These are phyloP conservation scores for Parthenolecanium corni DNA, from an alignment of 2,888 invertebrate species.

Conservation along the genomic window DNA sequence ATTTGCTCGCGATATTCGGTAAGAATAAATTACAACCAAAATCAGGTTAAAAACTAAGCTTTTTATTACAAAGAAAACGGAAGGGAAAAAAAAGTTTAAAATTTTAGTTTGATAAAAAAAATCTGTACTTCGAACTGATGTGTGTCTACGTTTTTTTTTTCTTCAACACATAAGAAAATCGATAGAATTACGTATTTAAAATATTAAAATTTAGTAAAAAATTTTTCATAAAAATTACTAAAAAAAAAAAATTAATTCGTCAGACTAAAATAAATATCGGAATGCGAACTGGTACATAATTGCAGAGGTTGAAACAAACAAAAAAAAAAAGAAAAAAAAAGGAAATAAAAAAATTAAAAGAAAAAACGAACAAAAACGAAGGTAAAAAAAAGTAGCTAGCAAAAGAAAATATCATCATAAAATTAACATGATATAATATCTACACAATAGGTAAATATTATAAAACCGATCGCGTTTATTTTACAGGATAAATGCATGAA, in stretches of 20 bases:
- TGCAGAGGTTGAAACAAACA: background rate
- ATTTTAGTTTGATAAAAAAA: too few relatives aligned
- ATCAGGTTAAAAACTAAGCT: too few relatives aligned
- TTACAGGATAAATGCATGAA: background rate
- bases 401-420: background rate
- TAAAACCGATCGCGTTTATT: background rate
- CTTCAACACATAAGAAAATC: background rate
- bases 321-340: background rate
- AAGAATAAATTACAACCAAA: too few relatives aligned
- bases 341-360: too few relatives aligned
- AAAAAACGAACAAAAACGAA: background rate
- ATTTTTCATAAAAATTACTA: background rate
- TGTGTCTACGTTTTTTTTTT: slow-evolving; percentile 1
- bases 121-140: too few relatives aligned
- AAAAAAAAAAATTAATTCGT: slow-evolving; percentile 10
- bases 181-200: slow-evolving; percentile 21
- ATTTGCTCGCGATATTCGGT: too few relatives aligned
- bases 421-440: background rate
- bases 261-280: slow-evolving; percentile 6
- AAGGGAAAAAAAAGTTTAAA: too few relatives aligned
- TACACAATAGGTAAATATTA: background rate
- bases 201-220: slow-evolving; percentile 21
- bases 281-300: slow-evolving; percentile 17
- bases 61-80: too few relatives aligned
- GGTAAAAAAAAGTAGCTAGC: background rate